Base-by-base conservation (phyloP, 2,888 invertebrate genomes). In the Dynastes tityus region DNA sequence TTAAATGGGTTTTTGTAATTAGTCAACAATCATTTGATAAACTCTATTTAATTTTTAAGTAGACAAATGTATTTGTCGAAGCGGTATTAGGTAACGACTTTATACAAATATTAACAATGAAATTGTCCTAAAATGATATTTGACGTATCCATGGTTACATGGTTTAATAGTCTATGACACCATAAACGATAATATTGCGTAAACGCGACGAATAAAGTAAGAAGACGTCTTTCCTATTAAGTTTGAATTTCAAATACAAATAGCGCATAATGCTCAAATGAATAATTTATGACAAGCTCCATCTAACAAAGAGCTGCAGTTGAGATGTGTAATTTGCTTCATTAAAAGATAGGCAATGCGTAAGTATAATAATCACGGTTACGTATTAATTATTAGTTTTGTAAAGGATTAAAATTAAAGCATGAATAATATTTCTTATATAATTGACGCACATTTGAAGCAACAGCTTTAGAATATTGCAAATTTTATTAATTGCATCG, bases 121-220 rank as follows among this genome's bases (percentile, higher is more conserved):
- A 16, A 22, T 55, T 22, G 8, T 9, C 22, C n/a, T 55, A 6
- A 55, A 16, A 55, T 53, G 13, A n/a, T 22, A 16, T 55, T 55
- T 55, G 22, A 55, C n/a, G n/a, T 55, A 5, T 16, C 13, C 32
- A n/a, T 71, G 37, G 13, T 37, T 55, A 71, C 71, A 71, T 55
- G 53, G 16, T 71, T 71, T 55, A 16, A 55, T n/a, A 40, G 40
- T 37, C n/a, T 71, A 71, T 32, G 53, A 55, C 13, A 16, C 55
- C 55, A 32, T 71, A 71, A 55, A 55, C 27, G 58, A 32, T 55
- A 55, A 71, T 29, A 32, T 71, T 71, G 55, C 71, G 71, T 55
- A 71, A 37, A 55, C 55, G 32, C 55, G 13, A 16, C 55, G 32
- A 71, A 71, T 55, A 71, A 71, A 71, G 71, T 68, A 68, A 51